These are phyloP conservation scores for Ceratina japonica DNA, from an alignment of 1,140 invertebrate species.

Conservation along the genomic window DNA sequence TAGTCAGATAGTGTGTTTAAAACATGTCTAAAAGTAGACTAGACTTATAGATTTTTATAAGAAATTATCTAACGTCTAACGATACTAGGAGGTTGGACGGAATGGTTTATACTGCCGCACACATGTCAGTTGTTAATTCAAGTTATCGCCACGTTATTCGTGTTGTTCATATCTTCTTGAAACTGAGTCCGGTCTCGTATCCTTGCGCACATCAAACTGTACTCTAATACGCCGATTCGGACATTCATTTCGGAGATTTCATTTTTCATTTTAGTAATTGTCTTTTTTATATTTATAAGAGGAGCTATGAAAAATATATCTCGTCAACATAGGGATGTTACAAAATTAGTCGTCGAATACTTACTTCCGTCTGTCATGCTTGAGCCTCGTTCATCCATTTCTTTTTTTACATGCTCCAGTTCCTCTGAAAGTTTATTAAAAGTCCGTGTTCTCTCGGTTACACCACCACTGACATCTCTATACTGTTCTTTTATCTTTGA, in stretches of 20 bases:
- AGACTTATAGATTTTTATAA: not conserved
- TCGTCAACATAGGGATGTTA: not conserved
- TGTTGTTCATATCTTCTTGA: constrained; percentile 77
- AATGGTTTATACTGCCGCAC: no score
- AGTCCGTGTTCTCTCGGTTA: constrained; percentile 89
- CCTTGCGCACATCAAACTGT: constrained; percentile 86
- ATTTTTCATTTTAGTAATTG: constrained; percentile 89
- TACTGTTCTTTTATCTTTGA: constrained; percentile 86
- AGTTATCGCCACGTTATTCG: constrained; percentile 57
- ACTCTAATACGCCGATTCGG: constrained; percentile 91
- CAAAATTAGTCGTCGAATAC: constrained; percentile 61
- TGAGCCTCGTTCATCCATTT: constrained; percentile 94
- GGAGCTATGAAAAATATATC: constrained; percentile 84
- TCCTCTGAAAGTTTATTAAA: constrained; percentile 92
- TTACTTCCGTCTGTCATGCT: constrained; percentile 95
- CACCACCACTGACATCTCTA: constrained; percentile 86
- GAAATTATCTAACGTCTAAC: not conserved
- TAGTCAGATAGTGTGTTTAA: not conserved
- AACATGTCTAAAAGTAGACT: not conserved
- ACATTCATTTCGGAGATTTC: constrained; percentile 96
- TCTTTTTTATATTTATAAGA: constrained; percentile 93
- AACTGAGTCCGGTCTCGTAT: constrained; percentile 82
- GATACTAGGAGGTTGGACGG: not conserved
- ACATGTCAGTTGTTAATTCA: constrained; percentile 14
- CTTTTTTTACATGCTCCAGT: constrained; percentile 92